phyloP scores from a whole-genome alignment of 2,888 invertebrate species.

The Lucinisca nassula region DNA sequence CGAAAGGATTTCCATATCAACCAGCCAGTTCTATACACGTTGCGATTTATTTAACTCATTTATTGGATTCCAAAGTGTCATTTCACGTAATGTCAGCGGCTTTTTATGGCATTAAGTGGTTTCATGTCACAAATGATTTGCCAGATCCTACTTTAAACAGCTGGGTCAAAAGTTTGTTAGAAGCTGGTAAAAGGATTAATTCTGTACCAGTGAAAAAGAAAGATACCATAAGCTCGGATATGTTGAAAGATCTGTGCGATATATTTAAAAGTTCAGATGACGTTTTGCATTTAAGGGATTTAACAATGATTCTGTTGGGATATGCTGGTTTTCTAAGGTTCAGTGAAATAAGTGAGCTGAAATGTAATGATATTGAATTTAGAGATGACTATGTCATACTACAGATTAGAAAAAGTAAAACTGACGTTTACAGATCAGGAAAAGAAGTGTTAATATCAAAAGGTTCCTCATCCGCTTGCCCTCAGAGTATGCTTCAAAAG shows the following conservation, averaged over 20 bases:
- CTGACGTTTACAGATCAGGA: no score
- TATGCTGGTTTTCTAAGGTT: no score
- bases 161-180: constrained; percentile 28
- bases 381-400: no score
- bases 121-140: constrained; percentile 20
- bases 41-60: constrained; percentile 43
- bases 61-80: constrained; percentile 34
- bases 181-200: constrained; percentile 41
- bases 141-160: constrained; percentile 42
- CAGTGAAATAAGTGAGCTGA: no score
- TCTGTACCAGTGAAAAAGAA: constrained; percentile 44
- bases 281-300: constrained; percentile 18
- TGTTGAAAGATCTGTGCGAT: constrained; percentile 32
- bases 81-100: constrained; percentile 19
- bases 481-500: no score
- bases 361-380: no score
- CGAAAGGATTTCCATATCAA: constrained; percentile 7
- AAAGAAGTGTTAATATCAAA: no score
- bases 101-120: constrained; percentile 59
- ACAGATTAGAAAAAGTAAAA: no score
- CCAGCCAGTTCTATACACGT: constrained; percentile 44
- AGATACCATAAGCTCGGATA: constrained; percentile 38
- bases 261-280: neutral
- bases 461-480: no score
- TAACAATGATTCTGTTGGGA: no score